A percentile compares a stretch with the other conserved stretches of the same genome.
phyloP scores from a whole-genome alignment of 1,140 invertebrate species.

The Phymorhynchus buccinoides region DNA sequence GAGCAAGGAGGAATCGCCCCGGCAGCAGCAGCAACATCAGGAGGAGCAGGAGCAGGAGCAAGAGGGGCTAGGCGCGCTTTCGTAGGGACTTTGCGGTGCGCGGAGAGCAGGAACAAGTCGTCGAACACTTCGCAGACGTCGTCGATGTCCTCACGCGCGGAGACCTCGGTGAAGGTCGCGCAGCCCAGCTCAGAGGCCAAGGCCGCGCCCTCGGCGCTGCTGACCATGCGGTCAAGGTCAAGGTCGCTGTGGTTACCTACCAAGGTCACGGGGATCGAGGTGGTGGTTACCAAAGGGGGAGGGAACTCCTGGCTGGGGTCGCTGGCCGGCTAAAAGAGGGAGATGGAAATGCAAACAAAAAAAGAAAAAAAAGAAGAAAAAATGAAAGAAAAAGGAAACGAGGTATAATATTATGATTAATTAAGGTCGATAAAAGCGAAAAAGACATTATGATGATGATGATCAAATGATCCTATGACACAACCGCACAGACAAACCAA shows the following conservation, averaged over 20 bases:
- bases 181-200: conserved; percentile 83
- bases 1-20: too few species aligned
- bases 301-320: conserved; percentile 70
- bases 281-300: conserved; percentile 72
- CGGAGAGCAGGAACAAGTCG: conserved; percentile 49
- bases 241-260: conserved; percentile 93
- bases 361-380: too few species aligned
- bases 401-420: too few species aligned
- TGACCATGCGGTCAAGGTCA: conserved; percentile 90
- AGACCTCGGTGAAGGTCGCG: conserved; percentile 86
- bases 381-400: too few species aligned
- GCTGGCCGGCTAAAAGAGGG: conserved; percentile 10
- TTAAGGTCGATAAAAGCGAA: too few species aligned
- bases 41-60: too few species aligned
- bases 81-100: conserved; percentile 21
- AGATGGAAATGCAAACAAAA: background rate
- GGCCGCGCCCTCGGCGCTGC: conserved; percentile 84
- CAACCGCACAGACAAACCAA: too few species aligned
- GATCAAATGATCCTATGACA: too few species aligned
- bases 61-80: too few species aligned
- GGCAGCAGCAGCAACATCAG: too few species aligned
- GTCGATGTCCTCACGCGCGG: conserved; percentile 85
- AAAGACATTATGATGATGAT: too few species aligned
- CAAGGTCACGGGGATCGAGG: conserved; percentile 80
- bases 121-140: conserved; percentile 53